These are phyloP conservation scores for Parazoanthus atlanticus DNA, from an alignment of 92 coral and sea anemone genomes.

Conservation along the genomic window DNA sequence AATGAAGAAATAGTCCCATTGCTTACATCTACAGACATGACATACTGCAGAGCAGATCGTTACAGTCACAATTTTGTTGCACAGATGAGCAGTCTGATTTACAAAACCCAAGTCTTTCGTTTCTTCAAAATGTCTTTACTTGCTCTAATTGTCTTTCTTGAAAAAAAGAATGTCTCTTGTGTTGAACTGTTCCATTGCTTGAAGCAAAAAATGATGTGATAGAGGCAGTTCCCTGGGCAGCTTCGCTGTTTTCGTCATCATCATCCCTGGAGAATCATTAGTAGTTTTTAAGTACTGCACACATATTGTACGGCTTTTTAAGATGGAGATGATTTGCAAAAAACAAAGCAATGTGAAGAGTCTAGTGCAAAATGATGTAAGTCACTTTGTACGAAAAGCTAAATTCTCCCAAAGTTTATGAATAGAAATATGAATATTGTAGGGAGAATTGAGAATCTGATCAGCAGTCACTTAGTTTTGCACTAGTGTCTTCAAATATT, in stretches of 20 bases:
- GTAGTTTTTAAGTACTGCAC: background rate
- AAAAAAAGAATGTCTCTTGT: slow-evolving; percentile 83
- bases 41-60: background rate
- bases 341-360: background rate
- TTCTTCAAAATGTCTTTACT: slow-evolving; percentile 65
- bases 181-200: slow-evolving; percentile 53
- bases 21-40: background rate
- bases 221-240: slow-evolving; percentile 83
- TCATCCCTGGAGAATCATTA: slow-evolving; percentile 27
- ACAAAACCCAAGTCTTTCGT: background rate
- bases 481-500: too few species aligned
- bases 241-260: slow-evolving; percentile 76
- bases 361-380: background rate
- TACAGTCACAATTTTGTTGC: background rate
- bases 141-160: slow-evolving; percentile 87
- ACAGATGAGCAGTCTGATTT: background rate
- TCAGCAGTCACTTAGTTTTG: too few species aligned
- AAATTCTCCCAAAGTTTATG: background rate
- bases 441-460: background rate
- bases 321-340: too few species aligned
- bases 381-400: too few species aligned
- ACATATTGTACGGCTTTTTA: background rate
- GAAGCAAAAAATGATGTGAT: slow-evolving; percentile 91
- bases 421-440: background rate
- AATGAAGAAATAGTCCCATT: background rate